Evolutionary conservation across 2,888 invertebrate species (phyloP).

Genomic region (Hartigia nigra): DNA sequence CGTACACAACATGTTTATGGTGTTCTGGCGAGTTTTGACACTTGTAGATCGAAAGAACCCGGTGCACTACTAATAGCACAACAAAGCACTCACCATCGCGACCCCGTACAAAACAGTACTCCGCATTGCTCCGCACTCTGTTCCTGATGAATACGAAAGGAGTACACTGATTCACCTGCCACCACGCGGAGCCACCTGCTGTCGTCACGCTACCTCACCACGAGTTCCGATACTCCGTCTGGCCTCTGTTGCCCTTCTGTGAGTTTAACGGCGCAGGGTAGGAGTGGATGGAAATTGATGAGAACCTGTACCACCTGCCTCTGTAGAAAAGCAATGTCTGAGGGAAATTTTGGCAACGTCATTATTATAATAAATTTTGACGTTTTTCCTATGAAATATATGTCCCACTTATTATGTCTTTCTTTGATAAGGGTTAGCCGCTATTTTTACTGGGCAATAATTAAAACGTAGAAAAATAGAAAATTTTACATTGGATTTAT

Average conservation of each 20-base stretch:
- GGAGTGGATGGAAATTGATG: too few species aligned
- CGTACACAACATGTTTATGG: background rate
- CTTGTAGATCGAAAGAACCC: background rate
- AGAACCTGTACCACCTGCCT: too few species aligned
- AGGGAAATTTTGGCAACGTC: too few species aligned
- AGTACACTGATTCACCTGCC: slow-evolving; percentile 50
- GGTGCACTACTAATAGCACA: background rate
- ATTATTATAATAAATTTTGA: background rate
- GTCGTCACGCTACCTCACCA: slow-evolving; percentile 29
- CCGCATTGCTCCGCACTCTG: slow-evolving; percentile 5
- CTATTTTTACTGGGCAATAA: background rate
- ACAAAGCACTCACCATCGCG: slow-evolving; percentile 20
- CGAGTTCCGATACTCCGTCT: background rate
- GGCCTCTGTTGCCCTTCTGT: too few species aligned
- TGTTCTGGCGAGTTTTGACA: background rate
- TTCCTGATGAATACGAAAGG: slow-evolving; percentile 28
- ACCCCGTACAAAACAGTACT: slow-evolving; percentile 28
- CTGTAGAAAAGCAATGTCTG: too few species aligned
- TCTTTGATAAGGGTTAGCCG: background rate
- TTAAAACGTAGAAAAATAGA: background rate
- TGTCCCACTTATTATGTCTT: background rate
- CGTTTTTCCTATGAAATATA: background rate
- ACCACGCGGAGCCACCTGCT: slow-evolving; percentile 53
- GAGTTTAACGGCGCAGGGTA: too few species aligned
- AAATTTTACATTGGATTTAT: background rate